These are phyloP conservation scores for Lagodon rhomboides DNA, from an alignment of 2,797 vertebrate genomes.

Conservation along the genomic window DNA sequence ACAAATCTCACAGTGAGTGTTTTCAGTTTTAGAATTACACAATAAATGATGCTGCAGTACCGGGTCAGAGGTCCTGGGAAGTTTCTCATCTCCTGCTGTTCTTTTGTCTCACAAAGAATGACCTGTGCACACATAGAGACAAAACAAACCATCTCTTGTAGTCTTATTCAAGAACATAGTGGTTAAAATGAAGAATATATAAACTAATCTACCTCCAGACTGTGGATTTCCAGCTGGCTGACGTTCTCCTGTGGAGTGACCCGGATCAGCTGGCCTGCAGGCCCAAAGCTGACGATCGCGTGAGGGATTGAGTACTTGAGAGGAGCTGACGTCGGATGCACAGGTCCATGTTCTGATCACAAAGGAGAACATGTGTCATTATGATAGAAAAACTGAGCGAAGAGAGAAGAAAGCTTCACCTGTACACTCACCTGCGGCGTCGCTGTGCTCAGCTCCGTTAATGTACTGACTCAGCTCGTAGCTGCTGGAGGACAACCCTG, in stretches of 20 bases:
- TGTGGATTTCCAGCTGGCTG: conserved; percentile 88
- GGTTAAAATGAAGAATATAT: background rate
- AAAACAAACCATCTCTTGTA: background rate
- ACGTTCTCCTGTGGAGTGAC: conserved; percentile 84
- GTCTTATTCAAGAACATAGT: background rate
- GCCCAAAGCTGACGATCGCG: conserved; percentile 87
- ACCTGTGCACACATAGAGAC: conserved; percentile 73
- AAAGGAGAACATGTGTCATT: background rate
- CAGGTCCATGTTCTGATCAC: conserved; percentile 48
- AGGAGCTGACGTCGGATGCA: conserved; percentile 61
- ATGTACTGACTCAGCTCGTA: conserved; percentile 94
- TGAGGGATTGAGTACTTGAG: conserved; percentile 89
- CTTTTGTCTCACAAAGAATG: conserved; percentile 86
- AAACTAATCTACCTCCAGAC: conserved; percentile 87
- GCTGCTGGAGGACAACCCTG: conserved; percentile 91
- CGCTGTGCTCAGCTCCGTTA: conserved; percentile 66
- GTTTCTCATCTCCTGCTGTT: conserved; percentile 88
- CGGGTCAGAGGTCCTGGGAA: conserved; percentile 93
- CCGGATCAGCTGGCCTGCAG: conserved; percentile 89
- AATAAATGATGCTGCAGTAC: conserved; percentile 68
- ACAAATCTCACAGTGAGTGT: background rate
- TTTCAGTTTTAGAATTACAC: background rate
- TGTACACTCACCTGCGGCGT: conserved; percentile 60
- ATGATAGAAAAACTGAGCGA: background rate
- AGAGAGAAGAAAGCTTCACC: background rate